phyloP scores from a whole-genome alignment of 2,797 vertebrate species.

The Lerista edwardsae region DNA sequence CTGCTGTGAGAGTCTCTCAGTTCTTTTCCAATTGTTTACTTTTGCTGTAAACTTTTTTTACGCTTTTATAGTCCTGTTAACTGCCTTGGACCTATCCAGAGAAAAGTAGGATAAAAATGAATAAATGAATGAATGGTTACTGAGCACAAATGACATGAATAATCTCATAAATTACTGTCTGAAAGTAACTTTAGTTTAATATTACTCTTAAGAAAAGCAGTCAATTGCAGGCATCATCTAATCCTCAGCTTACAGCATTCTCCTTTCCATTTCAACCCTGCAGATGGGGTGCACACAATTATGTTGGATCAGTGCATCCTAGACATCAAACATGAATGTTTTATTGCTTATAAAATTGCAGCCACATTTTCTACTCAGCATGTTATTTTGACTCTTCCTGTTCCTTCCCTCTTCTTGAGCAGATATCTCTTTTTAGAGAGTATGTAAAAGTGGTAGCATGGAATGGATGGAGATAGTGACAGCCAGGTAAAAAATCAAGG shows the following conservation, averaged over 20 bases:
- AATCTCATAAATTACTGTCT: neutral
- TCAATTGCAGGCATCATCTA: neutral
- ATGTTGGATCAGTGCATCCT: neutral
- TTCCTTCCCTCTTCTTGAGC: neutral
- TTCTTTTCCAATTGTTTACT: no score
- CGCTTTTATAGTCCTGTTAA: no score
- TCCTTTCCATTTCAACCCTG: neutral
- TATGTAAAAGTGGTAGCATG: neutral
- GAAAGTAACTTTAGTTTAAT: neutral
- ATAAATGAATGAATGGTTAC: no score
- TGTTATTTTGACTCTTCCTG: no score
- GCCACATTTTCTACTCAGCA: neutral
- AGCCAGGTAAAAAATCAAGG: neutral
- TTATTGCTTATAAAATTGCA: neutral
- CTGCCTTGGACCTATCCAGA: no score
- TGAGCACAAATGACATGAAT: neutral
- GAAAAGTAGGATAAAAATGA: no score
- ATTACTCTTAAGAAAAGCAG: neutral
- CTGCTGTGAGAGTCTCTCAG: no score
- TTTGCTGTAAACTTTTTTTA: no score
- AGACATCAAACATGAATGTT: neutral
- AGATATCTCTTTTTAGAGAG: neutral
- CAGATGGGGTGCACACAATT: neutral
- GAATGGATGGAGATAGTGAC: neutral
- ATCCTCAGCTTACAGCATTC: neutral